phyloP scores from a whole-genome alignment of 2,888 invertebrate species.

The Mythimna ferrago region DNA sequence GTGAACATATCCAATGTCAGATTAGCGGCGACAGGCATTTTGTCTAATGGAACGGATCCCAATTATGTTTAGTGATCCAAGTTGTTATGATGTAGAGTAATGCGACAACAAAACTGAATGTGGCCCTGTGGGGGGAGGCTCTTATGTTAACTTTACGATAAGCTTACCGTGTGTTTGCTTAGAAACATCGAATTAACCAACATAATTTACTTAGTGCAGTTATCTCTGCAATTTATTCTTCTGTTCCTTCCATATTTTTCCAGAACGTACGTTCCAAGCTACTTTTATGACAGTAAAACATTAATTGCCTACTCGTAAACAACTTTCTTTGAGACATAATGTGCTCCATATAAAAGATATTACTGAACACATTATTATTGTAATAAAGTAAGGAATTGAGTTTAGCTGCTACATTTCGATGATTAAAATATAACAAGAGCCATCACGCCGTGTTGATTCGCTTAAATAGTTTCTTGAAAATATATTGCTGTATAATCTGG shows the following conservation, averaged over 20 bases:
- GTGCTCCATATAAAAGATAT: conserved; percentile 37
- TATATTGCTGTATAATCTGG: background rate
- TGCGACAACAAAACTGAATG: conserved; percentile 54
- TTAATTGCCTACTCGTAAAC: conserved; percentile 59
- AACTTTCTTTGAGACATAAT: conserved; percentile 50
- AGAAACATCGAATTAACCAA: conserved; percentile 14
- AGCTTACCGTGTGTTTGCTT: conserved; percentile 27
- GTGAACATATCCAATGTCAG: conserved; percentile 60
- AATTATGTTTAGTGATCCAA: conserved; percentile 69
- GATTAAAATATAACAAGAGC: conserved; percentile 34
- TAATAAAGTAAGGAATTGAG: conserved; percentile 50
- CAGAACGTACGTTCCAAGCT: conserved; percentile 12
- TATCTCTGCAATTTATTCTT: conserved; percentile 17
- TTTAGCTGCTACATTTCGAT: conserved; percentile 57
- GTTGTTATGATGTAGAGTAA: conserved; percentile 58
- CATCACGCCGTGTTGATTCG: background rate
- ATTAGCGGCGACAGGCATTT: conserved; percentile 65
- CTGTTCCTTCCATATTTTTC: conserved; percentile 16
- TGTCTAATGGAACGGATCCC: conserved; percentile 68
- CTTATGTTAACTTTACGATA: conserved; percentile 36
- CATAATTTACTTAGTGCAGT: conserved; percentile 27
- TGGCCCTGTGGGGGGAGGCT: conserved; percentile 20
- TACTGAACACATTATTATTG: conserved; percentile 46
- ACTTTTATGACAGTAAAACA: conserved; percentile 47
- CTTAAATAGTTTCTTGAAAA: background rate